These are phyloP conservation scores for Hestina assimilis DNA, from an alignment of 1,140 invertebrate species.

Conservation along the genomic window DNA sequence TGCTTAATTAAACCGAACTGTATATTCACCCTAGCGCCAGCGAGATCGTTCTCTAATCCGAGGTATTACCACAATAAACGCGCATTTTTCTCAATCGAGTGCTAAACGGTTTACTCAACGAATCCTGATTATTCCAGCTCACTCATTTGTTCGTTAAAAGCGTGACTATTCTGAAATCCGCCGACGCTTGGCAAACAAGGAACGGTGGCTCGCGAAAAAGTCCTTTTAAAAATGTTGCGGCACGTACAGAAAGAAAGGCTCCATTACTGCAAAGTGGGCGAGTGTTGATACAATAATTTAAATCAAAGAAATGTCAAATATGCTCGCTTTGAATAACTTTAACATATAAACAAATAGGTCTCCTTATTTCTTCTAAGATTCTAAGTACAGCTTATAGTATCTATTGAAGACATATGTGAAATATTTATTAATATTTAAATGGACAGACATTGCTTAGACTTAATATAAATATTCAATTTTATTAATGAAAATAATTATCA, in stretches of 20 bases:
- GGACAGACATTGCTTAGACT: too few relatives aligned
- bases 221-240: slow-evolving; percentile 77
- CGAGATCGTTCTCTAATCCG: slow-evolving; percentile 16
- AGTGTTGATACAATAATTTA: slow-evolving; percentile 70
- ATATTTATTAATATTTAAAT: too few relatives aligned
- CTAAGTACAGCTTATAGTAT: too few relatives aligned
- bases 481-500: too few relatives aligned
- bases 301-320: slow-evolving; percentile 39
- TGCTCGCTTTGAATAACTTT: too few relatives aligned
- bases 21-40: not conserved
- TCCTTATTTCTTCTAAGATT: too few relatives aligned
- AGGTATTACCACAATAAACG: slow-evolving; percentile 29
- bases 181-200: slow-evolving; percentile 59
- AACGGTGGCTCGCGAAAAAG: slow-evolving; percentile 72
- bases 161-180: slow-evolving; percentile 62
- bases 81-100: slow-evolving; percentile 42
- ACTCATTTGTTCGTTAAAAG: slow-evolving; percentile 73
- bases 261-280: slow-evolving; percentile 66
- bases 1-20: not conserved
- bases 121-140: slow-evolving; percentile 64
- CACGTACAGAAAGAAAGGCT: slow-evolving; percentile 69
- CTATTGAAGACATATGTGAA: too few relatives aligned
- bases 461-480: too few relatives aligned
- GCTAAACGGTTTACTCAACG: slow-evolving; percentile 62
- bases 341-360: too few relatives aligned